Percentiles rank a stretch among this genome's conserved stretches.
Conservation (phyloP, 2,888 invertebrate genomes). For the Drosophila macrospina region DNA sequence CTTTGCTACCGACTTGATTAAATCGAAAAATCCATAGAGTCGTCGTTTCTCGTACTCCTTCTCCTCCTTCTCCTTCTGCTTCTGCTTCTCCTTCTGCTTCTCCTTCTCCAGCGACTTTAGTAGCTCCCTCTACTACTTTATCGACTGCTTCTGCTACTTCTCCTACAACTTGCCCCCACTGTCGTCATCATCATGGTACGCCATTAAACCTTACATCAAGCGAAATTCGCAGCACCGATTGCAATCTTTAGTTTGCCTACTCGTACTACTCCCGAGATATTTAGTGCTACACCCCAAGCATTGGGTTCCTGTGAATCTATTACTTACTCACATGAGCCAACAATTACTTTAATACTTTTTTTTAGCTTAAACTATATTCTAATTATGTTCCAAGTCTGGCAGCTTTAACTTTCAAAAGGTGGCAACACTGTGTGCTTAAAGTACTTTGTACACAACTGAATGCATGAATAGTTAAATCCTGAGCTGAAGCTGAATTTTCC, state of each 20-base stretch:
- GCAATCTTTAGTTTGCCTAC: slow-evolving; percentile 51
- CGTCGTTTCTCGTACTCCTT: slow-evolving; percentile 15
- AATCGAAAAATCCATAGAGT: slow-evolving; percentile 58
- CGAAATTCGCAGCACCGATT: slow-evolving; percentile 54
- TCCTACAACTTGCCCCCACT: not conserved
- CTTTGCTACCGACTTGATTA: slow-evolving; percentile 47
- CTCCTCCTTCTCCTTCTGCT: not conserved
- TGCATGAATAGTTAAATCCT: too few relatives aligned
- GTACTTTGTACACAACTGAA: too few relatives aligned
- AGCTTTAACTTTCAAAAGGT: too few relatives aligned
- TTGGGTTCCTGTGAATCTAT: slow-evolving; percentile 14
- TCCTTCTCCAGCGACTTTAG: not conserved
- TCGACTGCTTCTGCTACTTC: not conserved
- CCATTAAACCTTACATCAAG: slow-evolving; percentile 66
- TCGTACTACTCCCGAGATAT: not conserved
- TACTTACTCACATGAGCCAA: not conserved
- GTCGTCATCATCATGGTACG: slow-evolving; percentile 39
- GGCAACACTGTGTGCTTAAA: too few relatives aligned
- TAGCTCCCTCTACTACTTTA: too few relatives aligned
- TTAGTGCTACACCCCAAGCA: not conserved
- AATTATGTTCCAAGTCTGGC: too few relatives aligned
- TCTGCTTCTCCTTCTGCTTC: not conserved
- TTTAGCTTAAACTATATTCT: not conserved
- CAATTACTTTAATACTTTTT: not conserved
- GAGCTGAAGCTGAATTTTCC: too few relatives aligned